Evolutionary conservation across 2,113 vertebrate genomes (phyloP), one percentile per base, ranked within the genome.

Genomic region (Pimephales promelas): DNA sequence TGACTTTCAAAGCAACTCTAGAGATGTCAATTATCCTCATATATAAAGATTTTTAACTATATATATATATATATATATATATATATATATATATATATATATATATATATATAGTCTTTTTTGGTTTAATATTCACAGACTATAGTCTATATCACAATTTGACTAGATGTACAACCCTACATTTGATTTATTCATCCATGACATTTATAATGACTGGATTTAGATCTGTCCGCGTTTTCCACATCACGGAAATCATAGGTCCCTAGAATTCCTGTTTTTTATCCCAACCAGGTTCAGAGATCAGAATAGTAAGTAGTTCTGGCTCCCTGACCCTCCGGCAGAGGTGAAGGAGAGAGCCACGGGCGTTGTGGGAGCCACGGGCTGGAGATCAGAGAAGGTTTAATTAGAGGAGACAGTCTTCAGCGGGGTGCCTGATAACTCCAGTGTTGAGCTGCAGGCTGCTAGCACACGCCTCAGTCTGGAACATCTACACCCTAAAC

Each of bases 361-460:
- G 8, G 76, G 76, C n/a, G 0, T 79, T 45, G 22, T 62, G 43
- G 43, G 49, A 70, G 40, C 43, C 43, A n/a, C 36, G 57, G 43
- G 76, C 76, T 31, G 59, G 71, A 88, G 87, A 88, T 88, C 84
- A 88, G 84, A 83, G 87, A 4, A 36, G 68, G 72, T 57, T 26
- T 85, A 85, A 85, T 88, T 85, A 83, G 72, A 87, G 85, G 87
- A 87, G 84, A 83, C 85, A 83, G 77, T 81, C 71, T 76, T 85
- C 77, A 83, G 83, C 76, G 26, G 54, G 64, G 72, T 73, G 84
- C 73, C 72, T 84, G 83, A 88, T 86, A 85, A 86, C 85, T 81
- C 77, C 47, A 79, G 78, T 1, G 6, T 57, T 82, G 57, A 82
- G 82, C 78, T 86, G 56, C 79, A 86, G 70, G 82, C 36, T n/a